These are phyloP conservation scores for Chitala chitala DNA, from an alignment of 2,113 vertebrate species.

Conservation along the genomic window DNA sequence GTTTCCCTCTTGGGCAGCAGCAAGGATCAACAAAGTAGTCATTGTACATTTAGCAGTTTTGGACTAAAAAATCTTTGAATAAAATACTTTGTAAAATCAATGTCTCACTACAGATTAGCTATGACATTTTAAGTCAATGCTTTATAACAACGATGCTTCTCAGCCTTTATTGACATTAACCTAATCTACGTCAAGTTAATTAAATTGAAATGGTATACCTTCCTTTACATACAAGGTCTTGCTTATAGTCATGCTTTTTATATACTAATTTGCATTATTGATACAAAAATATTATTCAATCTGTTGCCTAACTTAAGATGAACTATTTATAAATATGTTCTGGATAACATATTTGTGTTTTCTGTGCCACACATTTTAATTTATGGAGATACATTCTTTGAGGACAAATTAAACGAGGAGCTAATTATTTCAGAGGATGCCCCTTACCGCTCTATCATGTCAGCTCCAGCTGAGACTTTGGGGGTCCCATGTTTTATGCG, in stretches of 20 bases:
- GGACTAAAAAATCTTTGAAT: too few species aligned
- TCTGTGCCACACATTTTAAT: conserved; percentile 8
- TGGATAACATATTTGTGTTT: neutral
- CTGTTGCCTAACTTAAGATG: neutral
- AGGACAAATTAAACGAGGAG: neutral
- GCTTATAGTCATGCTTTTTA: neutral
- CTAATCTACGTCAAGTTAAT: too few species aligned
- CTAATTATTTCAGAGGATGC: conserved; percentile 15
- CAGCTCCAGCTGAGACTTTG: neutral
- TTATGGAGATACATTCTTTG: conserved; percentile 13
- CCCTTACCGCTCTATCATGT: conserved; percentile 18
- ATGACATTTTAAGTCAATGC: too few species aligned
- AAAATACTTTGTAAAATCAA: too few species aligned
- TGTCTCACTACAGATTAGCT: too few species aligned
- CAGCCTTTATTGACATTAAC: too few species aligned
- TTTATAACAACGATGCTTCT: too few species aligned
- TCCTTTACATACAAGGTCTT: too few species aligned
- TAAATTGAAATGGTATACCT: too few species aligned
- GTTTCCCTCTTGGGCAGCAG: too few species aligned
- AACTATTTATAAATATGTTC: neutral
- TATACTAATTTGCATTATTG: conserved; percentile 2
- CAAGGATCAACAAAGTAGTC: too few species aligned
- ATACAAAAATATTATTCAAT: conserved; percentile 5
- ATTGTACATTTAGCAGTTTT: too few species aligned
- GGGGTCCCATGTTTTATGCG: neutral